Evolutionary conservation across 2,888 invertebrate genomes (phyloP).

Genomic region (Eucera pruinosa): DNA sequence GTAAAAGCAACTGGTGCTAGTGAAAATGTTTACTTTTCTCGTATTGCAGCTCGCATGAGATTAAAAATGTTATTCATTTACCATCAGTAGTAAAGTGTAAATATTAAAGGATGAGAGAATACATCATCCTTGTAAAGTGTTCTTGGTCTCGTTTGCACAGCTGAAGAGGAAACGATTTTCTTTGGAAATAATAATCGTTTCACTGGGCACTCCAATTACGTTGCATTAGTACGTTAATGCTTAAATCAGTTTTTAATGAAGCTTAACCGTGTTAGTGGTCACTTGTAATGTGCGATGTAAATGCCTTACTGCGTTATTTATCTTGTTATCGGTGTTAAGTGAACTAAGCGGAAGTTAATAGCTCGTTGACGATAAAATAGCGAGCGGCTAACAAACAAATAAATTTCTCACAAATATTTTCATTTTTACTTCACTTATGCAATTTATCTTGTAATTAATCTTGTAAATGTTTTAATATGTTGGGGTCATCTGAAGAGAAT

Average conservation of each 20-base stretch:
- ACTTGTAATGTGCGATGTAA: not conserved
- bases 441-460: too few relatives aligned
- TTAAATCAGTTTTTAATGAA: conserved; percentile 20
- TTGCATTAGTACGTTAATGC: not conserved
- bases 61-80: conserved; percentile 30
- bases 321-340: not conserved
- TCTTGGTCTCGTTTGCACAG: conserved; percentile 26
- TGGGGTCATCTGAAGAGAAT: too few relatives aligned
- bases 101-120: not conserved
- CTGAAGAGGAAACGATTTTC: conserved; percentile 29
- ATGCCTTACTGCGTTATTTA: not conserved
- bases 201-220: not conserved
- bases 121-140: conserved; percentile 20
- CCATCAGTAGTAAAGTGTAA: conserved; percentile 1
- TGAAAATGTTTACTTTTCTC: conserved; percentile 23
- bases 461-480: too few relatives aligned
- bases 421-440: too few relatives aligned
- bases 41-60: not conserved
- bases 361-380: not conserved
- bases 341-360: not conserved
- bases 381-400: not conserved
- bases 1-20: not conserved
- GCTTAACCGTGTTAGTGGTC: not conserved
- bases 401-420: not conserved
- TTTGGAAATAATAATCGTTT: conserved; percentile 16